Base-by-base conservation (phyloP, 1,140 invertebrate species). In the Drosophila triauraria region DNA sequence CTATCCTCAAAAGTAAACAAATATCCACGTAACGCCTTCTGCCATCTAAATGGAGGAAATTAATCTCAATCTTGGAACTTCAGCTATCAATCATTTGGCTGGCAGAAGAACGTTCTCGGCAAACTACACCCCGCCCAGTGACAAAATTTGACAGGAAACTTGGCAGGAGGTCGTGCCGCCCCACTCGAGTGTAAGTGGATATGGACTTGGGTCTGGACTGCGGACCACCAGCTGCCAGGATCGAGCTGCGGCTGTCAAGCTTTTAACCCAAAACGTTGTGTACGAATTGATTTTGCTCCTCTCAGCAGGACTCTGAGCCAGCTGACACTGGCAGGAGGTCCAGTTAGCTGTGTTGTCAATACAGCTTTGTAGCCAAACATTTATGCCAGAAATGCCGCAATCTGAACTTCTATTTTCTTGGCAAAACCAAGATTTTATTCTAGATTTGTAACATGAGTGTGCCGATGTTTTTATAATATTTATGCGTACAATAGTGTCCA, bases 311-410 rank as follows among this genome's bases (percentile, higher is more conserved):
- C 84, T 71, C 61, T 70, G 27, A 51, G 77, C 72, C 76, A 90
- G 80, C 80, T 88, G 84, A 81, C 85, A 81, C 69, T 90, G 81
- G 78, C 84, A 88, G 84, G 81, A 65, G 80, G 85, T 90, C 77
- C 74, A 12, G 12, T 3, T 4, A 15, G 20, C 12, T 25, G 57
- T 25, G 53, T 35, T 65, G 57, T 2, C 4, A 13, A 17, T 0
- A 4, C 17, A 17, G 47, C 20, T 42, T 61, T 35, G 4, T 35
- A 32, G 58, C 58, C 6, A 35, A 23, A n/a, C 25, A 2, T 32
- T 12, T 15, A 15, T 20, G 1, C 5, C 1, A 23, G 20, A 48
- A 32, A 32, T 32, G 8, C 32, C 32, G 9, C 32, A 32, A 32
- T 9, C 32, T 32, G 2, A 32, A 8, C 2, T 32, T 8, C 8